Base-by-base conservation (phyloP, 2,888 invertebrate genomes). In the Cantharis rustica region DNA sequence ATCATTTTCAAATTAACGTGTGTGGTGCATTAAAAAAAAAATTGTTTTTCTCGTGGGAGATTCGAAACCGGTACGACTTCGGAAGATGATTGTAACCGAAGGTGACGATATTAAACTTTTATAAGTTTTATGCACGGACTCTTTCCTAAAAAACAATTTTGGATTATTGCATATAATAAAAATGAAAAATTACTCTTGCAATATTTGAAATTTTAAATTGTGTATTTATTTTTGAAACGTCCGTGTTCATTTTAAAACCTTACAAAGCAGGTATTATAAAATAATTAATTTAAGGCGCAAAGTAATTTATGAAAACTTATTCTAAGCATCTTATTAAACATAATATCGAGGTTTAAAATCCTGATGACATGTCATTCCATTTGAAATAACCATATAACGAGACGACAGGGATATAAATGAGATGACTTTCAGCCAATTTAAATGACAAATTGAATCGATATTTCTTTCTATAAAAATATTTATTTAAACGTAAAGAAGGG, bases 391-490 rank as follows among this genome's bases (percentile, higher is more conserved):
- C 87, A 87, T 87, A 87, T 87, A 87, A 88, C 86, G 85, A 87
- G 88, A 86, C 86, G 88, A 87, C 87, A 88, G 86, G 85, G 84
- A 85, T 87, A 88, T 85, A 87, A 88, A 88, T 87, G 88, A 86
- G 86, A 85, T 85, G 87, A 87, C 87, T 87, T 87, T 84, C 84
- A 86, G 87, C 88, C 88, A 88, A 88, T 88, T 88, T 88, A 87
- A 87, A 86, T 88, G 88, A 88, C 84, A 87, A 87, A 88, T 88
- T 87, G 88, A 84, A 86, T 86, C 88, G 86, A 88, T 88, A 87
- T 88, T 88, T 88, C 88, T 87, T 88, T 86, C 86, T 87, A 86
- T 87, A 87, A 88, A 88, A 88, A 88, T 88, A 87, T 88, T 88
- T 88, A 88, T 88, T 87, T 85, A 88, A 87, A 86, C 80, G 78